Evolutionary conservation across 2,797 vertebrate species (phyloP).

Genomic region (Ctenopoma kingsleyae): DNA sequence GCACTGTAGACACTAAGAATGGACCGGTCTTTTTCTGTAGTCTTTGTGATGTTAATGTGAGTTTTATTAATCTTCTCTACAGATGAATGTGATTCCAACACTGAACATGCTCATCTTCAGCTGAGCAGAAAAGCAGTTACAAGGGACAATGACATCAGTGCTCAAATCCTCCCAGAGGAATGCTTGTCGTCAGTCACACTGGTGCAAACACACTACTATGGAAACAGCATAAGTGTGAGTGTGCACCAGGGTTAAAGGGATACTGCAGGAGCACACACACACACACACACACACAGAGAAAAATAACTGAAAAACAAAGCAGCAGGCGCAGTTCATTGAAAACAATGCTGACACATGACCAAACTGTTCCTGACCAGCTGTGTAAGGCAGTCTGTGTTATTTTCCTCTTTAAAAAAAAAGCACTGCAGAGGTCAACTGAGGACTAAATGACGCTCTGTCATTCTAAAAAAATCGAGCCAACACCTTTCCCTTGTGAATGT

Average conservation of each 20-base stretch:
- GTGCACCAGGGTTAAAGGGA: slow-evolving; percentile 57
- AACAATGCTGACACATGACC: slow-evolving; percentile 69
- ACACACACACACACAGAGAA: slow-evolving; percentile 18
- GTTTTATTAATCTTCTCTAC: slow-evolving; percentile 13
- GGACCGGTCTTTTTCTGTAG: slow-evolving; percentile 10
- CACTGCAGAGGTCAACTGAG: slow-evolving; percentile 53
- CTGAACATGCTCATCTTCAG: slow-evolving; percentile 46
- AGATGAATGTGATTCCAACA: slow-evolving; percentile 26
- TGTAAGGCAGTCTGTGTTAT: slow-evolving; percentile 20
- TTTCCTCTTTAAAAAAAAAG: slow-evolving; percentile 29
- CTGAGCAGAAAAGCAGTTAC: slow-evolving; percentile 56
- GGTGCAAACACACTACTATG: slow-evolving; percentile 70
- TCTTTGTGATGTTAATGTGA: slow-evolving; percentile 19
- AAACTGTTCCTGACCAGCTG: slow-evolving; percentile 47
- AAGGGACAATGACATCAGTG: slow-evolving; percentile 77
- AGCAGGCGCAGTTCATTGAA: slow-evolving; percentile 39
- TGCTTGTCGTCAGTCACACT: slow-evolving; percentile 67
- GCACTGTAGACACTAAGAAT: background rate
- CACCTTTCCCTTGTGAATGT: slow-evolving; percentile 33
- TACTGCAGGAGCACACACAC: slow-evolving; percentile 24
- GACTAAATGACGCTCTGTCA: slow-evolving; percentile 44
- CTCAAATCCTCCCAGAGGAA: slow-evolving; percentile 71
- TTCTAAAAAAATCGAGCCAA: slow-evolving; percentile 25
- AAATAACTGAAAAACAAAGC: slow-evolving; percentile 59
- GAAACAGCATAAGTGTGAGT: slow-evolving; percentile 66